Conservation (phyloP, 2,113 vertebrate species). For the Cebidichthys violaceus region DNA sequence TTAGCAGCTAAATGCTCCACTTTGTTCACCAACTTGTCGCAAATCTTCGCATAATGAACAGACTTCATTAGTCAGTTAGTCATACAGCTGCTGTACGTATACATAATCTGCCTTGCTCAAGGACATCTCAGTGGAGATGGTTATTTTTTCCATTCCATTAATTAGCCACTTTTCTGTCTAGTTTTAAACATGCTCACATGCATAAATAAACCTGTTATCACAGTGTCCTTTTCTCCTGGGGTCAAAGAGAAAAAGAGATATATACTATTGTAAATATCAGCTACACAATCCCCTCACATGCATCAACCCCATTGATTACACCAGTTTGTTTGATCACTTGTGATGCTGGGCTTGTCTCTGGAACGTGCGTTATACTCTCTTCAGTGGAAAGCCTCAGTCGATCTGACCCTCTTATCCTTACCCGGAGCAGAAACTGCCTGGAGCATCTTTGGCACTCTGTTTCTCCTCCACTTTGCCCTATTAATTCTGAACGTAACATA, state of each 20-base stretch:
- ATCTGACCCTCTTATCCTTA: slow-evolving; percentile 1
- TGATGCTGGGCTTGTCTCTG: background rate
- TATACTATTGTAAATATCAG: background rate
- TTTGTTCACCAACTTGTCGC: background rate
- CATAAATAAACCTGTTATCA: background rate
- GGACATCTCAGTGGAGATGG: background rate
- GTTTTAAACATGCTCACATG: background rate
- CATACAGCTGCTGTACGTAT: background rate
- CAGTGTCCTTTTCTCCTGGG: background rate
- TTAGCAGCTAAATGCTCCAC: background rate
- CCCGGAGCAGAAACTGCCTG: background rate
- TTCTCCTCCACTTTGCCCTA: background rate
- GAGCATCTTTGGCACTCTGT: background rate
- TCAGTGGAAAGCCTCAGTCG: background rate
- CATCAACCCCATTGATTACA: background rate
- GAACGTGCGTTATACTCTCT: background rate
- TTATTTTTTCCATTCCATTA: no score
- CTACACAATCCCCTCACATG: background rate
- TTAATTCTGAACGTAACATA: background rate
- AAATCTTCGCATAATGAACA: background rate
- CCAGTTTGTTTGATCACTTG: background rate
- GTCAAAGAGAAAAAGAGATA: background rate
- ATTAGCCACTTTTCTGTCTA: background rate
- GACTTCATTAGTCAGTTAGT: background rate
- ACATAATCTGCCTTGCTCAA: background rate